Evolutionary conservation across 2,113 vertebrate species (phyloP).

Genomic region (Balaeniceps rex): DNA sequence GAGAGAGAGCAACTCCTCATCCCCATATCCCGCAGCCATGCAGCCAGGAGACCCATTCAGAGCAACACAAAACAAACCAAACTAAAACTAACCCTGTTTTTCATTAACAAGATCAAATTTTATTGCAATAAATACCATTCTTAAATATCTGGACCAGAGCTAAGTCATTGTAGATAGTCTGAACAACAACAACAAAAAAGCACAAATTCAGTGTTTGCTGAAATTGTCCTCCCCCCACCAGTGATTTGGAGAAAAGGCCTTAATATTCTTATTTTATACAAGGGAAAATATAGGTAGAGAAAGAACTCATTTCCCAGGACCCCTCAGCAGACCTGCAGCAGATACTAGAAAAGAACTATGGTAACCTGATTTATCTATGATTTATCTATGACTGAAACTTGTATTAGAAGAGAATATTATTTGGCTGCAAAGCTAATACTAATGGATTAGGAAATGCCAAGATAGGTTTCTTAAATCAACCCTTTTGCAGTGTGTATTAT

Average conservation of each 20-base stretch:
- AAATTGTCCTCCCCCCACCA: too few relatives aligned
- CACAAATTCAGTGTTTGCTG: not conserved
- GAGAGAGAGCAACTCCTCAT: not conserved
- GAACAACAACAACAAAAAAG: too few relatives aligned
- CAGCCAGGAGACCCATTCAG: not conserved
- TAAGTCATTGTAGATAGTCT: not conserved
- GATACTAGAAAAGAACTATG: not conserved
- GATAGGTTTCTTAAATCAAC: not conserved
- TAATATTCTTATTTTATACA: not conserved
- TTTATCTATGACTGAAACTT: not conserved
- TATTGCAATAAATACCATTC: not conserved
- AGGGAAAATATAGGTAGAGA: not conserved
- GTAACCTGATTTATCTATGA: not conserved
- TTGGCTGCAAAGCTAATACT: not conserved
- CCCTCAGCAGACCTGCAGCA: not conserved
- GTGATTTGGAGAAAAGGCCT: not conserved
- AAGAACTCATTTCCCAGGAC: not conserved
- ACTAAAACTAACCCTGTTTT: not conserved
- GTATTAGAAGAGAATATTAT: not conserved
- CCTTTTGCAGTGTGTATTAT: not conserved
- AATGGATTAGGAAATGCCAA: not conserved
- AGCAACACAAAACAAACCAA: not conserved
- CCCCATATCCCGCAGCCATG: not conserved
- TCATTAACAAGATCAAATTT: not conserved
- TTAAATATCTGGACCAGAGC: not conserved